Conservation (phyloP, 1,140 invertebrate genomes). For the Zaprionus kolodkinae region DNA sequence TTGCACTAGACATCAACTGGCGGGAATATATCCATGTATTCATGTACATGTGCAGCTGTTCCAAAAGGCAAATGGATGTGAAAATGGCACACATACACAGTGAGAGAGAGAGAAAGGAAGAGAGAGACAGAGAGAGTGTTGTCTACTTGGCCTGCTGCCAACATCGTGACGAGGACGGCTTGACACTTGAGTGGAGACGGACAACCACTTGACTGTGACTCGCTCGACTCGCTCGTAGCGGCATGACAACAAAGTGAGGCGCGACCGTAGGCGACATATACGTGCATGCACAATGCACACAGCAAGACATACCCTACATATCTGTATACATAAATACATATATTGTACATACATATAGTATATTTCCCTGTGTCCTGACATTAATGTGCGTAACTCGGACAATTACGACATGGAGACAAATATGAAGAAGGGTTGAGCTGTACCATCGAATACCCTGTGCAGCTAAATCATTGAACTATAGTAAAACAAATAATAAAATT, state of each 20-base stretch:
- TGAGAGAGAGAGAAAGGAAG: too few relatives aligned
- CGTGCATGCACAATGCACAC: constrained; percentile 14
- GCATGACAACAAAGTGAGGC: constrained; percentile 43
- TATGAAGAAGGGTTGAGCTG: not conserved
- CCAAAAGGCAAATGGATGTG: constrained; percentile 26
- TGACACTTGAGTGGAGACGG: constrained; percentile 78
- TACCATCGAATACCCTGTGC: not conserved
- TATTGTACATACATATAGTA: constrained; percentile 4
- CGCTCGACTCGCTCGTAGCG: constrained; percentile 22
- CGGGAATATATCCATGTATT: constrained; percentile 1
- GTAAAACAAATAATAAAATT: not conserved
- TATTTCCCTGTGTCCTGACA: constrained; percentile 42
- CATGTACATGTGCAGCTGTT: constrained; percentile 29
- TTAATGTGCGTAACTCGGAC: constrained; percentile 74
- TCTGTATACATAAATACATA: not conserved
- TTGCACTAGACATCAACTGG: not conserved
- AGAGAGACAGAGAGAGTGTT: not conserved
- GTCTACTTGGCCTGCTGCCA: constrained; percentile 26
- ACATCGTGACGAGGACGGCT: constrained; percentile 50
- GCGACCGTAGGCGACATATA: constrained; percentile 23
- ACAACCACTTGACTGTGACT: constrained; percentile 78
- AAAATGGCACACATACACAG: constrained; percentile 13
- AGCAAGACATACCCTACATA: not conserved
- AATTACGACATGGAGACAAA: constrained; percentile 63
- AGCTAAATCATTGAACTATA: too few relatives aligned